Base-by-base conservation (phyloP, 2,113 vertebrate genomes). In the Oryzias curvinotus region DNA sequence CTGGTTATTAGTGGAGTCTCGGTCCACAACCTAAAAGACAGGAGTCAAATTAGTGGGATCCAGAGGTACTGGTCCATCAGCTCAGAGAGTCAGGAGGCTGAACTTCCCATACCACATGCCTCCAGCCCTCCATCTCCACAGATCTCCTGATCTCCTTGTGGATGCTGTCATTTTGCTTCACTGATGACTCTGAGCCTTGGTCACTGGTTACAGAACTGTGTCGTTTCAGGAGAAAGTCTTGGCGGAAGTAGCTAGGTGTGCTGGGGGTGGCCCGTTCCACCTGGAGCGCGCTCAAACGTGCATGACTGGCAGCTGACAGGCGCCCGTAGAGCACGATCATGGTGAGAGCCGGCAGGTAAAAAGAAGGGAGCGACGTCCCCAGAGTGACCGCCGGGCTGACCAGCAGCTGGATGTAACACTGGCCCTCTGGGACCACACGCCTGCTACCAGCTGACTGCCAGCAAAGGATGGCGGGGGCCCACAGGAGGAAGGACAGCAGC, bases 381-480 rank as follows among this genome's bases (percentile, higher is more conserved):
- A 98, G 89, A 10, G 95, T 98, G 77, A 93, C 94, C 0, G 91
- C 93, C 0, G 95, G 94, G 78, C 95, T 98, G 68, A 90, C 94
- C 36, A 98, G 93, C 59, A 98, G 94, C 76, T 92, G 94, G 42
- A 94, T 95, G 91, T 95, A 95, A 59, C 96, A 98, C 16, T 93
- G 61, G n/a, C 83, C 84, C 2, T 94, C 90, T 0, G 90, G 89
- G 26, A 98, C 90, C 0, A 91, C 88, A 48, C 94, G 93, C 55
- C 84, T 60, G 14, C 93, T 93, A 0, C 92, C 91, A 57, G 86
- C 78, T 15, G 91, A 93, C 88, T 98, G 96, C 96, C 96, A 98
- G 89, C 94, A 92, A 25, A 98, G 86, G 85, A 98, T 98, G 77
- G 95, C 93, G 0, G 96, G 96, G 0, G 94, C 92, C 96, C 96